Percentiles rank a stretch among this genome's conserved stretches.
phyloP scores from a whole-genome alignment of 2,113 vertebrate genomes.

The Cynocephalus volans region DNA sequence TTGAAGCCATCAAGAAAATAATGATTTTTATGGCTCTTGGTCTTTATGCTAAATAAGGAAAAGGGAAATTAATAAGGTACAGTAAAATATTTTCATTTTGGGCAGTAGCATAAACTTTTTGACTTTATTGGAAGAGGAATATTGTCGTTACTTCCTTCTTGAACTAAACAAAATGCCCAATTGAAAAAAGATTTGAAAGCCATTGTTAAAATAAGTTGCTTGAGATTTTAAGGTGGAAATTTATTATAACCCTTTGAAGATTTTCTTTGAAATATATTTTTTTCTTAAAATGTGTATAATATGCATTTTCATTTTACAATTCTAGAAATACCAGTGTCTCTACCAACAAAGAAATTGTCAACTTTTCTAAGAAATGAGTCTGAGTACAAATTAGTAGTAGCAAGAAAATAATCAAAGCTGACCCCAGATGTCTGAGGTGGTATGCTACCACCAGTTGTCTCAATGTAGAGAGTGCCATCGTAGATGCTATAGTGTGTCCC shows the following conservation, averaged over 20 bases:
- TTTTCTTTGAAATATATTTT: slow-evolving; percentile 63
- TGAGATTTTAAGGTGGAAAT: slow-evolving; percentile 33
- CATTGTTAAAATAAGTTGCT: slow-evolving; percentile 71
- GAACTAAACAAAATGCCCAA: slow-evolving; percentile 52
- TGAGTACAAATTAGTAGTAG: neutral
- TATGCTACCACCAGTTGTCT: neutral
- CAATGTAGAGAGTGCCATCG: too few relatives aligned
- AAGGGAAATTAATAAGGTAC: slow-evolving; percentile 16
- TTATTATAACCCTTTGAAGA: neutral
- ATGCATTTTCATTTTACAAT: neutral
- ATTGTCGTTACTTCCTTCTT: neutral
- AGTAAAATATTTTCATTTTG: slow-evolving; percentile 62
- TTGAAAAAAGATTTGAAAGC: slow-evolving; percentile 3
- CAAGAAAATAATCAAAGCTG: neutral
- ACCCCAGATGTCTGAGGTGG: neutral
- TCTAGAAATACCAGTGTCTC: neutral
- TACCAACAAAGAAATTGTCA: neutral
- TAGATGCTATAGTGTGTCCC: accelerated
- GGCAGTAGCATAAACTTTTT: neutral
- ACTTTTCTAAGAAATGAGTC: slow-evolving; percentile 4
- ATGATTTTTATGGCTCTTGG: slow-evolving; percentile 19
- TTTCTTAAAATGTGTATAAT: neutral
- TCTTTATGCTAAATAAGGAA: slow-evolving; percentile 10
- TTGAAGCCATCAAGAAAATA: slow-evolving; percentile 72
- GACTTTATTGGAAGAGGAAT: slow-evolving; percentile 52